Evolutionary conservation across 2,888 invertebrate genomes (phyloP), one percentile per base, ranked within the genome.

Genomic region (Ichneumoninae sp.): DNA sequence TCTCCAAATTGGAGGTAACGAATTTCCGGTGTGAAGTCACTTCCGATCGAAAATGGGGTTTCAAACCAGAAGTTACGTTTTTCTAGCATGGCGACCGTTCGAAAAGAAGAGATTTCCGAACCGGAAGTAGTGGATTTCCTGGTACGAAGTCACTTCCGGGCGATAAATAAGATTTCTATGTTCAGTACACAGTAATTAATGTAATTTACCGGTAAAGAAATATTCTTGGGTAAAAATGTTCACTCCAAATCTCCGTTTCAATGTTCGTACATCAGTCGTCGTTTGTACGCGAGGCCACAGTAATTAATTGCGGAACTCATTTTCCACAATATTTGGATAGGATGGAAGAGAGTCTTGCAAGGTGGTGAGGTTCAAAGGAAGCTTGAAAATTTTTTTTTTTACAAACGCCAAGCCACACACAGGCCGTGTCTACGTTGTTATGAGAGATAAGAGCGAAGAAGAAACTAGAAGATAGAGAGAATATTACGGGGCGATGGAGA

Each of bases 341-440:
- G 8, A 2, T 3, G 40, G n/a, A 60, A 60, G 30, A 47, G 16
- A 16, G 40, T 40, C 19, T 57, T 36, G 54, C n/a, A 36, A 36
- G 70, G 70, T 52, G 19, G 70, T 10, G 54, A 54, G 10, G 60
- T 44, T 72, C 62, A 74, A 74, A 74, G 62, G 62, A 60, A 44
- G 8, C 74, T 13, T 22, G 8, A 62, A 19, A 50, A 57, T 44
- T 44, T 44, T 13, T 16, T 4, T 44, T 44, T 60, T 44, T 8
- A 30, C 30, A 19, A 60, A 40, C 60, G 8, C 10, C 10, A 57
- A 74, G 19, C 16, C 74, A 60, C 57, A 57, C 22, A 74, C 44
- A 44, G 47, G 40, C 30, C n/a, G 19, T 19, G 72, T 19, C 57
- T 71, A 60, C 44, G 60, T 74, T 74, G 62, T 40, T n/a, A 16